Evolutionary conservation across 2,797 vertebrate genomes (phyloP).

Genomic region (Pangasius djambal): DNA sequence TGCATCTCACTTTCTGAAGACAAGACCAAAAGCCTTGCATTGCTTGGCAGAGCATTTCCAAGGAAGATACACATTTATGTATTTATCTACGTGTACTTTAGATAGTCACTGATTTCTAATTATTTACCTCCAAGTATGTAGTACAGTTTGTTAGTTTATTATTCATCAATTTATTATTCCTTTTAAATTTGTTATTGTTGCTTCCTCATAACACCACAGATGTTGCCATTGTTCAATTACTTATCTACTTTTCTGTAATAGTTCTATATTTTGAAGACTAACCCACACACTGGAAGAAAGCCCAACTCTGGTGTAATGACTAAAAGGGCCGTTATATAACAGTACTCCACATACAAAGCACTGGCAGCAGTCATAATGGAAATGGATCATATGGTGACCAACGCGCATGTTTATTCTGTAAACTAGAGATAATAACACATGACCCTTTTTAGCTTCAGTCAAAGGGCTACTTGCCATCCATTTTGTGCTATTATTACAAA

Average conservation of each 20-base stretch:
- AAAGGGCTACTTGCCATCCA: neutral
- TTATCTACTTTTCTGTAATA: neutral
- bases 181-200: neutral
- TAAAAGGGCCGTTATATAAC: conserved; percentile 13
- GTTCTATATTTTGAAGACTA: neutral
- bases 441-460: neutral
- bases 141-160: neutral
- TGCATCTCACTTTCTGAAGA: neutral
- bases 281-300: conserved; percentile 4
- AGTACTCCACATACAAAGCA: neutral
- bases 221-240: neutral
- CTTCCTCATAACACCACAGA: neutral
- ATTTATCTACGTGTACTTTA: neutral
- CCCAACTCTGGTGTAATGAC: neutral
- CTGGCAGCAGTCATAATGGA: neutral
- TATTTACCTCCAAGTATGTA: neutral
- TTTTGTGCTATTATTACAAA: neutral
- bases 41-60: neutral
- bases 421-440: neutral
- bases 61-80: neutral
- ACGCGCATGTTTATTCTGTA: neutral
- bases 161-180: neutral
- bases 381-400: neutral
- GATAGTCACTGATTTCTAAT: neutral
- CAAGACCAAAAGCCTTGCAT: neutral